Evolutionary conservation across 2,797 vertebrate genomes (phyloP), one percentile per base, ranked within the genome.

Genomic region (Oreortyx pictus): DNA sequence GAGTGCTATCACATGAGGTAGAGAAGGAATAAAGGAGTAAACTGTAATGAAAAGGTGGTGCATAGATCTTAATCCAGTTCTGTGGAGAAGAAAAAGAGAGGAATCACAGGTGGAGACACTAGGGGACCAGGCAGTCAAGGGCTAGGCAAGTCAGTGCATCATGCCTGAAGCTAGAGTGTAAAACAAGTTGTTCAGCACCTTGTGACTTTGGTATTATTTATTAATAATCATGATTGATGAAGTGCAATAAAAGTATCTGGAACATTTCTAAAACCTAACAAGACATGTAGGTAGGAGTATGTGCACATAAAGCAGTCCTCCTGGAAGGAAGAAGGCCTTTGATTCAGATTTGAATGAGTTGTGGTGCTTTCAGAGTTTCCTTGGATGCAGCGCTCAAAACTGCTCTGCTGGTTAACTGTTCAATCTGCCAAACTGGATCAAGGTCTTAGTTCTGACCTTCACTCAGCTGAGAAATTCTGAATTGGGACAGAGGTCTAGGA

Each of bases 271-370:
- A 86, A 73, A 37, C 18, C 43, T 41, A 81, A 35, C 20, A 60
- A 23, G 72, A 46, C 1, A 0, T 65, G 54, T 31, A 67, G 39
- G 35, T 56, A 73, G 35, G 24, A 0, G 14, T 0, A 1, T 4
- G 7, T 88, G 19, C 31, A 65, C 71, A 61, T 49, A 16, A 22
- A 78, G 22, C 13, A 56, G 5, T 35, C 46, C 71, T 52, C 64
- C 27, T 84, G 64, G 25, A 84, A 79, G 15, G 41, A 72, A 15
- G 15, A 75, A 16, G 25, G 67, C 29, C 12, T 74, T 64, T 52
- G 64, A 47, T 64, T 81, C 5, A 24, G 31, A 8, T 31, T 67
- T 75, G 31, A 78, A 75, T 8, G 31, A 31, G 8, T 8, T 67
- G 31, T 56, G 35, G 9, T 81, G 50, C 60, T 84, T 75, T 88